Conservation (phyloP, 2,113 vertebrate genomes). For the Rhea pennata region DNA sequence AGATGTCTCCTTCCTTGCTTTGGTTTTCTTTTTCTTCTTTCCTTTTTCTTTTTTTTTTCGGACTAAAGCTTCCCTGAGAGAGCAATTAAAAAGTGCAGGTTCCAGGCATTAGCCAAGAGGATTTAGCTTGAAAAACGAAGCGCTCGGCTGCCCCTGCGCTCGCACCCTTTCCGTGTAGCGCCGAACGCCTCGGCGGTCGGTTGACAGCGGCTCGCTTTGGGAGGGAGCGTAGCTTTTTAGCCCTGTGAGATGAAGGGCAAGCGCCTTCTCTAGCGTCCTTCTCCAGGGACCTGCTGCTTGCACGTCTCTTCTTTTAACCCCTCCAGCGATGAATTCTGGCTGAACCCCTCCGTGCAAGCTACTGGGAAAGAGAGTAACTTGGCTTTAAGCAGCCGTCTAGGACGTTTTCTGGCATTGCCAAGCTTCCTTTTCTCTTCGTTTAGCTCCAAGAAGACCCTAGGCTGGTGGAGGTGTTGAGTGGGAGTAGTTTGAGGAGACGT, state of each 20-base stretch:
- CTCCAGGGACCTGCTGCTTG: not conserved
- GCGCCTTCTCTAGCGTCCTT: not conserved
- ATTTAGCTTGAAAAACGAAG: not conserved
- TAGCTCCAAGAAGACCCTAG: not conserved
- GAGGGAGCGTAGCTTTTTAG: not conserved
- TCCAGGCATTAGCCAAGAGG: not conserved
- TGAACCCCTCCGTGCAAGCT: too few species aligned
- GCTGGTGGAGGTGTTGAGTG: not conserved
- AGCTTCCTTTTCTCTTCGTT: not conserved
- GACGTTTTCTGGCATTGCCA: too few species aligned
- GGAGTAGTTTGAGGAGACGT: not conserved
- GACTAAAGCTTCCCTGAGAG: conserved; percentile 53
- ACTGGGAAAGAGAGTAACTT: not conserved
- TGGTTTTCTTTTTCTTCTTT: not conserved
- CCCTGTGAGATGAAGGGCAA: not conserved
- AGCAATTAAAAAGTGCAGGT: conserved; percentile 52
- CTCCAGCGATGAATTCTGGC: rapidly evolving
- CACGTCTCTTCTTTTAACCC: not conserved
- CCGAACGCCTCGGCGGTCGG: not conserved
- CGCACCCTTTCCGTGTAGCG: not conserved
- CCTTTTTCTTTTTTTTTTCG: not conserved
- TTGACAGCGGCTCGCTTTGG: rapidly evolving
- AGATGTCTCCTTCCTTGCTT: not conserved
- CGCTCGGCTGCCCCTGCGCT: not conserved
- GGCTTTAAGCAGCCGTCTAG: not conserved